Evolutionary conservation across 2,888 invertebrate genomes (phyloP).

Genomic region (Tyria jacobaeae): DNA sequence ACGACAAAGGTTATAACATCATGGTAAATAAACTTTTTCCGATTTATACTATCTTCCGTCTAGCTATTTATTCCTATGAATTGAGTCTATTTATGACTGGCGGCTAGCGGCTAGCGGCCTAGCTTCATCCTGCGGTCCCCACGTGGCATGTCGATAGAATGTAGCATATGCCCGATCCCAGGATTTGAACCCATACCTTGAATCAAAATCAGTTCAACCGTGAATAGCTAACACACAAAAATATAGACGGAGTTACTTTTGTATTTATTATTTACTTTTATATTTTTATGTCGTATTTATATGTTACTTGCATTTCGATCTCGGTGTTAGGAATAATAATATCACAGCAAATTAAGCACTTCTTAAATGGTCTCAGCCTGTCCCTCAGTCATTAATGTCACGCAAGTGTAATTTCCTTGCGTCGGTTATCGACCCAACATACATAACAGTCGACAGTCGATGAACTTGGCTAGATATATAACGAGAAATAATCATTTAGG

Average conservation of each 20-base stretch:
- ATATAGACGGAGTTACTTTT: too few species aligned
- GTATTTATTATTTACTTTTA: too few species aligned
- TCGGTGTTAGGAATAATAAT: too few species aligned
- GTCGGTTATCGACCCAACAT: slow-evolving; percentile 51
- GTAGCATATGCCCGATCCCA: too few species aligned
- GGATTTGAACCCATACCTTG: too few species aligned
- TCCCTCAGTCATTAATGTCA: slow-evolving; percentile 24
- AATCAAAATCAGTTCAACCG: too few species aligned
- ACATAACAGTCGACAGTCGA: slow-evolving; percentile 36
- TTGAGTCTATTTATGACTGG: not conserved
- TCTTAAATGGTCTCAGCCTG: not conserved
- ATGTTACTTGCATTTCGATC: too few species aligned
- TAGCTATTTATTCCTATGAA: not conserved
- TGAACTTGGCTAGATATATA: slow-evolving; percentile 34
- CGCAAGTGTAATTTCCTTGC: slow-evolving; percentile 40
- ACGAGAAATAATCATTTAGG: slow-evolving; percentile 20
- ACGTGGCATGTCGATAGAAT: too few species aligned
- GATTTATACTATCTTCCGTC: slow-evolving; percentile 1
- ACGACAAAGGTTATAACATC: slow-evolving; percentile 1
- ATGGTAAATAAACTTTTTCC: slow-evolving; percentile 5
- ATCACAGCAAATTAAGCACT: not conserved
- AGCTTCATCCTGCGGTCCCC: too few species aligned
- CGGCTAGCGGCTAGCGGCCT: too few species aligned
- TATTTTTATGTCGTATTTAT: too few species aligned
- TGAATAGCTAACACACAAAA: too few species aligned